Base-by-base conservation (phyloP, 2,113 vertebrate species). In the Spea multiplicata region DNA sequence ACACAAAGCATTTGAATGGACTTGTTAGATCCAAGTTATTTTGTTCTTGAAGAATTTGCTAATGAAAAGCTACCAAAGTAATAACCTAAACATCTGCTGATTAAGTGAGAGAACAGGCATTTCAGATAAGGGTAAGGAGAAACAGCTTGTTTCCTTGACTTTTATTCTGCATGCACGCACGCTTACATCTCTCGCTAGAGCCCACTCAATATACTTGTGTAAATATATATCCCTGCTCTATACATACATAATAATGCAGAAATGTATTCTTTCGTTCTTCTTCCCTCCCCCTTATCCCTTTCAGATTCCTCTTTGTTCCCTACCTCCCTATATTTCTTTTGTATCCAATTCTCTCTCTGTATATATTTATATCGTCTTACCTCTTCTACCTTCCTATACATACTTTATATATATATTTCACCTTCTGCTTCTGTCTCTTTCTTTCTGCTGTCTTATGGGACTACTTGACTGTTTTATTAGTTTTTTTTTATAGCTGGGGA, bases 401-500 rank as follows among this genome's bases (percentile, higher is more conserved):
- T 70, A 70, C 47, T 30, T 30, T 30, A 52, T 70, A 70, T 80
- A 79, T 78, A 79, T 66, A 73, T 79, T 50, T 79, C 71, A 46
- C 64, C 75, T 62, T 70, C 66, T 62, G 44, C 67, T 30, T 13
- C 46, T 61, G 55, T 66, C 76, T 71, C 59, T 72, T 68, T 66
- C 53, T 73, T 50, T 68, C 49, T 73, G 48, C 59, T 73, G 61
- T 79, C 78, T 68, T 67, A 14, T 13, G 71, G 78, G 78, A 74
- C 64, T 80, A n/a, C 50, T 80, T 73, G 71, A 80, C 78, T 68
- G 64, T 73, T 74, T 73, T 80, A 80, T 80, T 80, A 50, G 52
- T 67, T 79, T 71, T 71, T 70, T 76, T 79, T 74, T 80, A 80
- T 73, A 65, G 64, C 78, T 45, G 72, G 76, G 67, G 66, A 78